Conservation (phyloP, 2,797 vertebrate genomes). For the Cygnus olor region DNA sequence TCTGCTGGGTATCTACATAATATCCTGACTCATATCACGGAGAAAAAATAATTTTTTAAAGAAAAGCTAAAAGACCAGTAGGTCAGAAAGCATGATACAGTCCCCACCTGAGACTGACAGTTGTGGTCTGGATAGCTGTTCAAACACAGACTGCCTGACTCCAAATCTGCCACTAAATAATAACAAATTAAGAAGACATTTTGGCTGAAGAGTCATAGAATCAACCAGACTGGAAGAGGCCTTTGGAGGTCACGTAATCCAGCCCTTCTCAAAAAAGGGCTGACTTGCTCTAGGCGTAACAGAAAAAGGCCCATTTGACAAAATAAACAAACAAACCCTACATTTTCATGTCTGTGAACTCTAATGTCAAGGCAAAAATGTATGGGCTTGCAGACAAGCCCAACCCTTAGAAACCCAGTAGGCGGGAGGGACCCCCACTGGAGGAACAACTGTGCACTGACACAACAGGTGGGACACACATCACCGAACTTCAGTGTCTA, state of each 20-base stretch:
- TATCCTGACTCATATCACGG: background rate
- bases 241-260: background rate
- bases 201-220: background rate
- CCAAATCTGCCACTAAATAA: background rate
- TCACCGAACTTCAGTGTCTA: background rate
- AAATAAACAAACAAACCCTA: background rate
- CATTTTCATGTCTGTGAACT: rapidly evolving
- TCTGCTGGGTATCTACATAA: background rate
- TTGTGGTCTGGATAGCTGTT: background rate
- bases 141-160: background rate
- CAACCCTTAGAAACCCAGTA: rapidly evolving
- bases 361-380: rapidly evolving
- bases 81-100: rapidly evolving
- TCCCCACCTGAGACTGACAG: rapidly evolving
- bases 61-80: background rate
- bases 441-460: background rate
- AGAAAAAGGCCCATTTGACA: background rate
- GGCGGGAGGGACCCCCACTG: background rate
- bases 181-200: background rate
- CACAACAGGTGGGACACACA: background rate
- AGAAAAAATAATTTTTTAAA: background rate
- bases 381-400: background rate
- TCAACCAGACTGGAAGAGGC: background rate
- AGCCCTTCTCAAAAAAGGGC: rapidly evolving
- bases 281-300: background rate